phyloP scores from a whole-genome alignment of 2,113 vertebrate species.

The Xenopus borealis region DNA sequence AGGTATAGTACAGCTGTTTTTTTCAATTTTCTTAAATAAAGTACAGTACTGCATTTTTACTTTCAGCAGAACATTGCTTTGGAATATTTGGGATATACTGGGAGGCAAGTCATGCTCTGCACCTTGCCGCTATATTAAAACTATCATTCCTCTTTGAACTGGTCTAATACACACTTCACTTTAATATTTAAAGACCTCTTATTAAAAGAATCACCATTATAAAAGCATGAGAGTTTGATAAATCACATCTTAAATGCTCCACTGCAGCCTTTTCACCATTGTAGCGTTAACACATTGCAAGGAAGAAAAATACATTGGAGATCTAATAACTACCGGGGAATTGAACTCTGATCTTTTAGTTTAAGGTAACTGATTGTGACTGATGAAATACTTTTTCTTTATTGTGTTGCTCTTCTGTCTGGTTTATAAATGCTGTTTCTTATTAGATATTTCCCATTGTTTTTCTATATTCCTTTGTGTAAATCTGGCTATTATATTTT shows the following conservation, averaged over 20 bases:
- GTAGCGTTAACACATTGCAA: slow-evolving; percentile 21
- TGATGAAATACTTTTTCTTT: slow-evolving; percentile 17
- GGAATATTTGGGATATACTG: slow-evolving; percentile 17
- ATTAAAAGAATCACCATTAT: slow-evolving; percentile 60
- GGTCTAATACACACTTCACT: slow-evolving; percentile 44
- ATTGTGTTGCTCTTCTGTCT: slow-evolving; percentile 1
- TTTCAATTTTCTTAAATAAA: slow-evolving; percentile 37
- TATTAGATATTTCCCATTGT: not conserved
- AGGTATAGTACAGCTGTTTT: slow-evolving; percentile 27
- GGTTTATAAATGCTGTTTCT: not conserved
- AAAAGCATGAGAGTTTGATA: slow-evolving; percentile 49
- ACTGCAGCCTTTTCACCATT: not conserved
- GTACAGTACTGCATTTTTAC: slow-evolving; percentile 5
- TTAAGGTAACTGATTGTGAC: slow-evolving; percentile 2
- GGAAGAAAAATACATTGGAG: slow-evolving; percentile 23
- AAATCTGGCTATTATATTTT: not conserved
- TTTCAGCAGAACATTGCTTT: not conserved
- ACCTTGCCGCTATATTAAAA: slow-evolving; percentile 51
- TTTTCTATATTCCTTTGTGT: slow-evolving; percentile 3
- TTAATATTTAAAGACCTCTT: slow-evolving; percentile 63
- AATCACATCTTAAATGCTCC: not conserved
- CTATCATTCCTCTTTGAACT: slow-evolving; percentile 47
- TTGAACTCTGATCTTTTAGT: slow-evolving; percentile 31
- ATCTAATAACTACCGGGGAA: slow-evolving; percentile 15
- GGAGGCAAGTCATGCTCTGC: not conserved